Conservation (phyloP, 2,113 vertebrate species). For the Bambusicola thoracicus region DNA sequence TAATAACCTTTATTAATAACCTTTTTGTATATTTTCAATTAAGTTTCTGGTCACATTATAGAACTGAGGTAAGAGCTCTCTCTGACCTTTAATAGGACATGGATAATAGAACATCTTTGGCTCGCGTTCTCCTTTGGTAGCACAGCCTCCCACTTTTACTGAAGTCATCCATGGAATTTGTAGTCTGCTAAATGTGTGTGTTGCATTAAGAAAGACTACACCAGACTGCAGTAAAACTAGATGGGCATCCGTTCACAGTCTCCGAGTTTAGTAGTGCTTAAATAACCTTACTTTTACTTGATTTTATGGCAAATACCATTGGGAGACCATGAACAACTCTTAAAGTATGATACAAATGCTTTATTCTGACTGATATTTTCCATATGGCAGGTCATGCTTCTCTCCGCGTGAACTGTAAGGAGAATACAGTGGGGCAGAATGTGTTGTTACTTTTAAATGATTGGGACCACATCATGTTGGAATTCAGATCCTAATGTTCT, state of each 20-base stretch:
- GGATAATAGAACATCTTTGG: conserved; percentile 54
- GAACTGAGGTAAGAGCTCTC: conserved; percentile 56
- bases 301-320: not conserved
- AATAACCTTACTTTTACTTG: not conserved
- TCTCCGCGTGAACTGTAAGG: conserved; percentile 9
- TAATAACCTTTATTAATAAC: conserved; percentile 65
- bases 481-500: conserved; percentile 1
- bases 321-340: not conserved
- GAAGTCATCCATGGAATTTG: not conserved
- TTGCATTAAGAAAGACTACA: not conserved
- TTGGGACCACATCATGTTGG: not conserved
- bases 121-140: conserved; percentile 37
- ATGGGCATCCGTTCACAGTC: not conserved
- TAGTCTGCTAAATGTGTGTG: not conserved
- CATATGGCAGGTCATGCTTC: conserved; percentile 37
- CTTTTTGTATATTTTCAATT: conserved; percentile 59
- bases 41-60: conserved; percentile 63
- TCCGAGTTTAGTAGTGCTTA: not conserved
- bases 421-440: not conserved
- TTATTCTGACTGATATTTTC: conserved; percentile 23
- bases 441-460: not conserved
- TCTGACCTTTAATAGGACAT: conserved; percentile 57
- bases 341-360: not conserved
- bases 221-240: not conserved
- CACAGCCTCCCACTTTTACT: conserved; percentile 31